Base-by-base conservation (phyloP, 2,888 invertebrate genomes). In the Phaonia tiefii region DNA sequence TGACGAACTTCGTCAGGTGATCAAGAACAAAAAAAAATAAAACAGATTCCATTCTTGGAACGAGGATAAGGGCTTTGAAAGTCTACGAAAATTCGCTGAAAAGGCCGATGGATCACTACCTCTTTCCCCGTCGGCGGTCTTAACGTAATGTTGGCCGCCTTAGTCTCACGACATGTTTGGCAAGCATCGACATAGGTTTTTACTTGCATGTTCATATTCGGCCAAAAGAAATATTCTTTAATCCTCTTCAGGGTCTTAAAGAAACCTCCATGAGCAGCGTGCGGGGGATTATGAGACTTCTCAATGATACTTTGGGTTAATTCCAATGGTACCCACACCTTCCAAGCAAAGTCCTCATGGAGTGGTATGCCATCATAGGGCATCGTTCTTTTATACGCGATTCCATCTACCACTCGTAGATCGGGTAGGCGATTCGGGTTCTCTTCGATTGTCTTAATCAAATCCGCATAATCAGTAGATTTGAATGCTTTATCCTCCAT, bases 1-100 rank as follows among this genome's bases (percentile, higher is more conserved):
- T n/a, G n/a, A n/a, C 60, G n/a, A 72, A 72, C 46, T 72, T 72
- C 0, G 60, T 72, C 4, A 39, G 26, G 20, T 72, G 72, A 10
- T 72, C 72, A 11, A 71, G 25, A 1, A 71, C 51, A 11, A 67
- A 37, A 15, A 51, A 51, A 13, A 67, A 51, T 11, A 37, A 51
- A 0, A 37, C 15, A 4, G n/a, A 51, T 67, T 2, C 67, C 67
- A 11, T 3, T 15, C n/a, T n/a, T n/a, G n/a, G n/a, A n/a, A n/a
- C n/a, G n/a, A n/a, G n/a, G n/a, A n/a, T n/a, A n/a, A n/a, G n/a
- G n/a, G n/a, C n/a, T n/a, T n/a, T n/a, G n/a, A n/a, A n/a, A n/a
- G n/a, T n/a, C n/a, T n/a, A n/a, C n/a, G n/a, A n/a, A n/a, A n/a
- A n/a, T n/a, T n/a, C n/a, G n/a, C n/a, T n/a, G n/a, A n/a, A n/a